These are phyloP conservation scores for Probosciger aterrimus DNA, from an alignment of 2,113 vertebrate genomes.

Conservation along the genomic window DNA sequence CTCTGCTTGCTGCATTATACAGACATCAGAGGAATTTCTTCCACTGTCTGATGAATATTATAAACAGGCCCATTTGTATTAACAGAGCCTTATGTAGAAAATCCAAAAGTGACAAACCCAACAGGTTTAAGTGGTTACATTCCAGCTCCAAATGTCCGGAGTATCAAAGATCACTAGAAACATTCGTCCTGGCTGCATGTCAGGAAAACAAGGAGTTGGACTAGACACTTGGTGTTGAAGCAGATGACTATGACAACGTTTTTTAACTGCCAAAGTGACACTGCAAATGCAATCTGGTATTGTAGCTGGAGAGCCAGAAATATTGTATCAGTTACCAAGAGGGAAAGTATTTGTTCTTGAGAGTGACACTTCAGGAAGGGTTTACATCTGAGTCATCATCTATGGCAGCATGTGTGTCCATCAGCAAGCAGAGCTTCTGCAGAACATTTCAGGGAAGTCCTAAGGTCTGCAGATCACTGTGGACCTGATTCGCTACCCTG, in stretches of 20 bases:
- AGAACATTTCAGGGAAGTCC: not conserved
- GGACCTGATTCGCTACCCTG: not conserved
- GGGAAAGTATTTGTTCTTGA: constrained; percentile 43
- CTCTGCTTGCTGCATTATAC: not conserved
- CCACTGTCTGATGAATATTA: constrained; percentile 23
- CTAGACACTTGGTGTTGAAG: not conserved
- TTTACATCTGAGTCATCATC: constrained; percentile 46
- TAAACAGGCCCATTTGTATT: not conserved
- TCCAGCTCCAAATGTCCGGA: not conserved
- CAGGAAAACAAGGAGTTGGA: not conserved
- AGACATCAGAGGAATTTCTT: constrained; percentile 54
- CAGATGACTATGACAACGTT: constrained; percentile 4
- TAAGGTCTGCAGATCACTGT: not conserved
- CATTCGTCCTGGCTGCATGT: not conserved
- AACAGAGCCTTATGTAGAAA: constrained; percentile 33
- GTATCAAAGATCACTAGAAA: not conserved
- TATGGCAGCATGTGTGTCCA: constrained; percentile 15
- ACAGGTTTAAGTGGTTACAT: constrained; percentile 29
- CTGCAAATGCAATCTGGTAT: constrained; percentile 3
- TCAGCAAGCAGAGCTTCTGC: not conserved
- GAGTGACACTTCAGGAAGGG: constrained; percentile 18
- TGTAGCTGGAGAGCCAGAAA: constrained; percentile 27
- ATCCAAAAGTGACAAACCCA: constrained; percentile 45
- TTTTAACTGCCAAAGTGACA: constrained; percentile 12
- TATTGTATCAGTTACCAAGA: not conserved